Conservation (phyloP, 2,888 invertebrate species). For the Leptinotarsa haldemani region DNA sequence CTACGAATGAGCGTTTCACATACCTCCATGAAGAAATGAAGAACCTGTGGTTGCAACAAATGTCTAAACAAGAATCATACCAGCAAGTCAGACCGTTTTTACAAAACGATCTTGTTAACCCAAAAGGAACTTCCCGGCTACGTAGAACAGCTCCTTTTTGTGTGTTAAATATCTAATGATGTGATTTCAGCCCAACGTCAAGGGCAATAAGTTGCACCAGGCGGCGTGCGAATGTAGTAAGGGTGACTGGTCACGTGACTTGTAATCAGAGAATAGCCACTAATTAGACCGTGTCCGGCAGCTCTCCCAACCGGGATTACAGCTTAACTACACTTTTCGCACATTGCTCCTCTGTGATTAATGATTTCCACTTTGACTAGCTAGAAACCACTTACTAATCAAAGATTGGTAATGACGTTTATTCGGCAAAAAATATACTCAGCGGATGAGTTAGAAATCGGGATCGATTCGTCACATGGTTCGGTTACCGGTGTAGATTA, state of each 20-base stretch:
- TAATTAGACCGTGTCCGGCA: constrained; percentile 55
- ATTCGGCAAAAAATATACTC: constrained; percentile 28
- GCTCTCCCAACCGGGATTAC: constrained; percentile 38
- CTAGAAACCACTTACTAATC: constrained; percentile 34
- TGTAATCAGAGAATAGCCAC: constrained; percentile 63
- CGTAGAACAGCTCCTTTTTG: not conserved
- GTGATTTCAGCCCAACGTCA: constrained; percentile 57
- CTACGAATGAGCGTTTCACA: no score
- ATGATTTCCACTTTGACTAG: constrained; percentile 34
- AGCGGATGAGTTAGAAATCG: not conserved
- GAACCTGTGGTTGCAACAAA: no score
- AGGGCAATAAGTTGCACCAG: constrained; percentile 60
- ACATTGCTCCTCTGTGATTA: constrained; percentile 42
- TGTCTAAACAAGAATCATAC: no score
- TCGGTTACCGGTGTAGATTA: no score
- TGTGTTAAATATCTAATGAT: constrained; percentile 53
- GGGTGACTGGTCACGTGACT: constrained; percentile 62
- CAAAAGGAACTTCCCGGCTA: not conserved
- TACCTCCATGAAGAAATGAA: no score
- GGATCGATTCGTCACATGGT: not conserved
- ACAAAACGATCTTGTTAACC: no score
- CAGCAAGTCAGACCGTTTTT: no score
- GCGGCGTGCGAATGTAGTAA: constrained; percentile 57
- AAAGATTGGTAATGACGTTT: constrained; percentile 26
- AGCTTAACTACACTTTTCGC: constrained; percentile 41